Evolutionary conservation across 2,113 vertebrate species (phyloP), one percentile per base, ranked within the genome.

Genomic region (Leucopsar rothschildi): DNA sequence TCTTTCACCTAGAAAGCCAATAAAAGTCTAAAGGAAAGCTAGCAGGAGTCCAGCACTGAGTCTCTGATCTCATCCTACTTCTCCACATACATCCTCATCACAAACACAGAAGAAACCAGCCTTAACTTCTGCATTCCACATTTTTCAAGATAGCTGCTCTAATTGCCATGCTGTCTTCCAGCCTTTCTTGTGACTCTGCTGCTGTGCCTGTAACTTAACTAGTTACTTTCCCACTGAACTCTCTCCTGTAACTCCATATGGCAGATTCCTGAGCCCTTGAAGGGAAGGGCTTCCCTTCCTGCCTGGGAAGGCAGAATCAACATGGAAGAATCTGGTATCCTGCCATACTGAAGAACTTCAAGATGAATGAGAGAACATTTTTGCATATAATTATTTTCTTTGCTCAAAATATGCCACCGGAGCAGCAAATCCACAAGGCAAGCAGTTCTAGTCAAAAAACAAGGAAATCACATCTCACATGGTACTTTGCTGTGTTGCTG

Each of bases 161-260:
- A 64, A 69, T 33, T 68, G 53, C 28, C 85, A 84, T 71, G 24
- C 56, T 81, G 52, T 37, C 77, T 61, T 92, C 56, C 77, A 93
- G 65, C 53, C 61, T 76, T 89, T 89, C 77, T 72, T 3, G 1
- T 84, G 73, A 68, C 66, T 77, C 0, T 87, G 61, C 56, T 1
- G 2, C 72, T 63, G 19, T 71, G 24, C 29, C 68, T 4, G 10
- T 39, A 44, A 23, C 44, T 63, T 86, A 3, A 3, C 49, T n/a
- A 87, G 75, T 0, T 1, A 29, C n/a, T 68, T 91, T 64, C 44
- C 64, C 65, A n/a, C 83, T 80, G 39, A 78, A 68, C 19, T 71
- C 55, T 27, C 31, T 88, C 44, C 55, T 89, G 1, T 8, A 79
- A 60, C 18, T 75, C 47, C 13, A 6, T 25, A 10, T 5, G 20